Evolutionary conservation across 2,797 vertebrate genomes (phyloP).

Genomic region (Choloepus didactylus): DNA sequence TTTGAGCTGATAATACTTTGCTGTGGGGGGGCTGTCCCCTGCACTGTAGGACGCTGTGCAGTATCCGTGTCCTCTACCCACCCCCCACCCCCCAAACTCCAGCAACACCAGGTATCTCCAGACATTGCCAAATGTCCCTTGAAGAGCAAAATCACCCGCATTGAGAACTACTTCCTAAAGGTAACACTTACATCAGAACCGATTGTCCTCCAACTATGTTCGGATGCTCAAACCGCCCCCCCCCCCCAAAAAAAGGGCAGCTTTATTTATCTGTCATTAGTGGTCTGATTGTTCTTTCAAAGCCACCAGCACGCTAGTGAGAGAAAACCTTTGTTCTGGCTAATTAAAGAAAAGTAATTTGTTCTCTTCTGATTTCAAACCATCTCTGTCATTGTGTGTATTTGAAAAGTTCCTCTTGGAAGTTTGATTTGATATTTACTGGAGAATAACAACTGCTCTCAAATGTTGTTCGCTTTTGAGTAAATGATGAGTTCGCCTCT

Average conservation of each 20-base stretch:
- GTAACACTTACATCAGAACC: not conserved
- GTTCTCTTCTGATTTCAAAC: not conserved
- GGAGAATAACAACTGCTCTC: slow-evolving; percentile 26
- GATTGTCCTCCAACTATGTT: not conserved
- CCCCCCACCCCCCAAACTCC: too few species aligned
- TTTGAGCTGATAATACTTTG: too few species aligned
- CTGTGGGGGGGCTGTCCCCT: too few species aligned
- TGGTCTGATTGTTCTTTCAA: not conserved
- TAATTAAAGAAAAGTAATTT: not conserved
- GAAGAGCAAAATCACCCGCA: too few species aligned
- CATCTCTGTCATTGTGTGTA: not conserved
- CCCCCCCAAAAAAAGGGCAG: not conserved
- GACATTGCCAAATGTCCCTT: not conserved
- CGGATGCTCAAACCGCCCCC: not conserved
- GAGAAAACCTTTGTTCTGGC: not conserved
- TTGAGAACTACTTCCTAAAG: not conserved
- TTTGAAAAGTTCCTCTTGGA: slow-evolving; percentile 41
- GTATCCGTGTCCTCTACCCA: too few species aligned
- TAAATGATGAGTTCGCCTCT: not conserved
- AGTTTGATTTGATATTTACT: slow-evolving; percentile 62
- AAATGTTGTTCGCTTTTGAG: slow-evolving; percentile 48
- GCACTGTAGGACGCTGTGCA: not conserved
- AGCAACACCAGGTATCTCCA: too few species aligned
- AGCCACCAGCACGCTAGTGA: not conserved
- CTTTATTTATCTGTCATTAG: not conserved